Percentiles rank a stretch among this genome's conserved stretches.
Evolutionary conservation across 2,888 invertebrate species (phyloP).

Genomic region (Ophion ellenae): DNA sequence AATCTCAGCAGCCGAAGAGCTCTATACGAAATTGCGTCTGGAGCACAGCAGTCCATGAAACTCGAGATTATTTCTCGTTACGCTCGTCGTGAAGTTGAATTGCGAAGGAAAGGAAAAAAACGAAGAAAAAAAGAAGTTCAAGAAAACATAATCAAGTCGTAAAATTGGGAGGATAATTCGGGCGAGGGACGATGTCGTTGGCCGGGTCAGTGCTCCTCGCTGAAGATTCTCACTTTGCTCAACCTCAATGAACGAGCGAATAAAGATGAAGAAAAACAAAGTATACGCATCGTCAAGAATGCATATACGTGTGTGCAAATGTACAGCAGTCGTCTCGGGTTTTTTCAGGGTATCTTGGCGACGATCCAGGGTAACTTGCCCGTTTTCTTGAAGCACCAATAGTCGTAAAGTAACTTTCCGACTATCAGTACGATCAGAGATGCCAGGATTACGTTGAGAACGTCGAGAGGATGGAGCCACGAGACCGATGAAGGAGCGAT

Average conservation of each 20-base stretch:
- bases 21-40: conserved; percentile 50
- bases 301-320: not conserved
- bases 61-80: conserved; percentile 5
- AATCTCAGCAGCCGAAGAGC: conserved; percentile 51
- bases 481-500: conserved; percentile 78
- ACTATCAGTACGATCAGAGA: conserved; percentile 89
- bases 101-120: conserved; percentile 9
- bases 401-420: conserved; percentile 91
- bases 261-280: not conserved
- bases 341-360: conserved; percentile 88
- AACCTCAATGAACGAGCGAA: conserved; percentile 30
- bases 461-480: conserved; percentile 89
- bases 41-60: conserved; percentile 30
- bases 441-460: conserved; percentile 89
- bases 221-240: conserved; percentile 15
- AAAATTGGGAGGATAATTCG: conserved; percentile 32
- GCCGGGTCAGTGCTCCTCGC: conserved; percentile 49
- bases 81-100: not conserved
- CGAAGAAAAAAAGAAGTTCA: not conserved
- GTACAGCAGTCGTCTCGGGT: conserved; percentile 18
- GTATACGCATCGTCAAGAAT: conserved; percentile 14
- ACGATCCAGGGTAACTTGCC: conserved; percentile 94
- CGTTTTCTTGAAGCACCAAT: conserved; percentile 91
- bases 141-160: conserved; percentile 24
- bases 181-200: not conserved